phyloP scores from a whole-genome alignment of 1,140 invertebrate genomes.

The Notospermus geniculatus region DNA sequence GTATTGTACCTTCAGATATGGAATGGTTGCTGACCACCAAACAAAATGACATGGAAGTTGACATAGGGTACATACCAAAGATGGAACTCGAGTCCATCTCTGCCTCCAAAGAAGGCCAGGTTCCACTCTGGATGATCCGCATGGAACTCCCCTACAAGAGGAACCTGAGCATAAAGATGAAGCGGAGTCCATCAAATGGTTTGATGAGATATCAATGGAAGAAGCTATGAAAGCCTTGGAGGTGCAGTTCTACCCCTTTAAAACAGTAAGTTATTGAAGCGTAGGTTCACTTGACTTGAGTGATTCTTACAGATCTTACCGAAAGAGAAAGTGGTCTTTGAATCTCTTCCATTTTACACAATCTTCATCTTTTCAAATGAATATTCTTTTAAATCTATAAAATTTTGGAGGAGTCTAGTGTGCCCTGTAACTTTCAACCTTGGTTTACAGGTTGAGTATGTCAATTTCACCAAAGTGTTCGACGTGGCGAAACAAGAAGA shows the following conservation, averaged over 20 bases:
- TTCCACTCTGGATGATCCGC: neutral
- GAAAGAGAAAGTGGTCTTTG: no score
- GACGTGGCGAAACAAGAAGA: conserved; percentile 34
- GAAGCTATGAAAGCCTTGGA: conserved; percentile 39
- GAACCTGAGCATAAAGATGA: conserved; percentile 7
- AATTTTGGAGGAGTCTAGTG: no score
- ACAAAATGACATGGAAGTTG: conserved; percentile 49
- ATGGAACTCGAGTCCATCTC: conserved; percentile 42
- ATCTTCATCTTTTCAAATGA: no score
- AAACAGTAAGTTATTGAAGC: conserved; percentile 39
- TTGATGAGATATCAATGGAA: conserved; percentile 33
- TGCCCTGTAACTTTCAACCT: conserved; percentile 9
- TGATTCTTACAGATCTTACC: neutral
- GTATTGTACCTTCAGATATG: conserved; percentile 53
- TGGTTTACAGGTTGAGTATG: conserved; percentile 51
- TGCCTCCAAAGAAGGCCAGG: conserved; percentile 18
- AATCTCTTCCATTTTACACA: no score
- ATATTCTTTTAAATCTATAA: no score
- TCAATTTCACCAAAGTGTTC: conserved; percentile 46
- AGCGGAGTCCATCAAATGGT: conserved; percentile 38
- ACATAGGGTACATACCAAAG: conserved; percentile 53
- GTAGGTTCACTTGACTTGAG: no score
- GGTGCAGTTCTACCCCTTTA: conserved; percentile 51
- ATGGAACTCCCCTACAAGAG: neutral
- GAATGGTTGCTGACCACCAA: conserved; percentile 50